These are phyloP conservation scores for Nephila pilipes DNA, from an alignment of 1,140 invertebrate species.

Conservation along the genomic window DNA sequence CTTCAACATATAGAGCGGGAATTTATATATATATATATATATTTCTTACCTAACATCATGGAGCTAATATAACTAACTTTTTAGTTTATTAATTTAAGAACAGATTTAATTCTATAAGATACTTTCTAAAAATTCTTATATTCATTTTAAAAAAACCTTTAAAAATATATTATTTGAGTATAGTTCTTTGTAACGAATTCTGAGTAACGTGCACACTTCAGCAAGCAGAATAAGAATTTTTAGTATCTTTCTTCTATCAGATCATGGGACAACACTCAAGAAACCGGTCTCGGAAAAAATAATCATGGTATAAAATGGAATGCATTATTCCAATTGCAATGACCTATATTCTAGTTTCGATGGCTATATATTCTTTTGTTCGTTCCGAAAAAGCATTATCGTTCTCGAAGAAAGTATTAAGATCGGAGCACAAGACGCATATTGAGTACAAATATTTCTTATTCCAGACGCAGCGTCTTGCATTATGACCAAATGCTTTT, in stretches of 20 bases:
- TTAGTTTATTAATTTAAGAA: too few relatives aligned
- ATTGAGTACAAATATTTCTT: neutral
- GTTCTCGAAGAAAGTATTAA: constrained; percentile 11
- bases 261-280: neutral
- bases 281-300: neutral
- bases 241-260: too few relatives aligned
- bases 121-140: too few relatives aligned
- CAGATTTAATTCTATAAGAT: too few relatives aligned
- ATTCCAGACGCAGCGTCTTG: constrained; percentile 2
- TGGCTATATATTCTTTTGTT: neutral
- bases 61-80: too few relatives aligned
- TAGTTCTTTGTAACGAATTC: neutral
- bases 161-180: too few relatives aligned
- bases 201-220: too few relatives aligned
- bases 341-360: constrained; percentile 17
- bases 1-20: too few relatives aligned
- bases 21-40: too few relatives aligned
- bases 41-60: too few relatives aligned
- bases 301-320: neutral
- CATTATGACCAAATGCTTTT: constrained; percentile 28
- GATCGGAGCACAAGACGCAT: constrained; percentile 5
- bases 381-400: constrained; percentile 10
- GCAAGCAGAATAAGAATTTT: too few relatives aligned
- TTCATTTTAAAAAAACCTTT: too few relatives aligned
- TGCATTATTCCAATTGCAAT: constrained; percentile 18